Conservation (phyloP, 1,140 invertebrate species). For the Portunus trituberculatus region DNA sequence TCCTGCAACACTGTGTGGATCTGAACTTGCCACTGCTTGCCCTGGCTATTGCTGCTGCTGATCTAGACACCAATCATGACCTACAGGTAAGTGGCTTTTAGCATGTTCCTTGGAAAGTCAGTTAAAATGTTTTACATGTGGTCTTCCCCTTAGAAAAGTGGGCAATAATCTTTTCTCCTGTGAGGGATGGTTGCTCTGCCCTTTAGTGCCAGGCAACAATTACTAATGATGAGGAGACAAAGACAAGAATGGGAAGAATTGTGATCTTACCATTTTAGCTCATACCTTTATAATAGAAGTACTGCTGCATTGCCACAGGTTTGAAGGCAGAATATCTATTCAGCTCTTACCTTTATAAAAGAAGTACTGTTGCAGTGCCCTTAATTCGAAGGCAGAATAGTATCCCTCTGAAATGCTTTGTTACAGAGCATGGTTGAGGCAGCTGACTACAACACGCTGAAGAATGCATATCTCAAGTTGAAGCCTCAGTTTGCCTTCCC, state of each 20-base stretch:
- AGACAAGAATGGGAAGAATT: too few species aligned
- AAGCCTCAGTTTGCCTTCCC: slow-evolving; percentile 51
- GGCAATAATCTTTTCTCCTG: not conserved
- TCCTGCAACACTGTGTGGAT: slow-evolving; percentile 35
- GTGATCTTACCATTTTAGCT: too few species aligned
- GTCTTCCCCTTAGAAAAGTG: too few species aligned
- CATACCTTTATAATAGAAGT: not conserved
- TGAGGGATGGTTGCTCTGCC: not conserved
- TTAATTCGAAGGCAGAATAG: not conserved
- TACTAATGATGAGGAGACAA: not conserved
- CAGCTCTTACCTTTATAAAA: not conserved
- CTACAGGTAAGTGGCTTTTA: slow-evolving; percentile 43
- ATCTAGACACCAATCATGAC: slow-evolving; percentile 57
- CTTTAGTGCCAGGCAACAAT: not conserved
- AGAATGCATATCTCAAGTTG: slow-evolving; percentile 29
- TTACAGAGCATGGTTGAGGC: slow-evolving; percentile 30
- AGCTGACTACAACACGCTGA: not conserved
- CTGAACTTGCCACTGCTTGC: slow-evolving; percentile 43
- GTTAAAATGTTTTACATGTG: not conserved
- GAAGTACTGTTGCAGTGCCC: too few species aligned
- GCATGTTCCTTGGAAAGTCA: not conserved
- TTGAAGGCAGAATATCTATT: not conserved
- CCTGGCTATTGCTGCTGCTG: slow-evolving; percentile 60
- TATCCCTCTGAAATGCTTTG: too few species aligned
- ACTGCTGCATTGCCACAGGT: not conserved